These are phyloP conservation scores for Brachionus rotundiformis DNA, from an alignment of 1,140 invertebrate species.

Conservation along the genomic window DNA sequence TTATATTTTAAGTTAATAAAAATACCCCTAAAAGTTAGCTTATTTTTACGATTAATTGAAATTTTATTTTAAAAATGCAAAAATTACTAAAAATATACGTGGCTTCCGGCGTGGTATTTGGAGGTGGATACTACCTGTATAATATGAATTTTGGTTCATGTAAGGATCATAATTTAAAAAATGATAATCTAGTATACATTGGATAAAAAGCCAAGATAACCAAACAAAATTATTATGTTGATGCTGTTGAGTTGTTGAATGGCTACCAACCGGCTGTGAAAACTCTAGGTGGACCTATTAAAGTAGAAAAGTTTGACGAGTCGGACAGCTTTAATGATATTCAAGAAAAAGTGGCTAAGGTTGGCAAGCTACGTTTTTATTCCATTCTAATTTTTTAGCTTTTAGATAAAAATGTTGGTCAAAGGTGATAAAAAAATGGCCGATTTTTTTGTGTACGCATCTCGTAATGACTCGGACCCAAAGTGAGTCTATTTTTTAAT, in stretches of 20 bases:
- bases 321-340: conserved; percentile 18
- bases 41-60: neutral
- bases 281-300: neutral
- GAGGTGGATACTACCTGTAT: conserved; percentile 11
- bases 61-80: conserved; percentile 16
- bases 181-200: neutral
- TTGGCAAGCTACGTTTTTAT: neutral
- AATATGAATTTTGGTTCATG: neutral
- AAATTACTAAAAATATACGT: conserved; percentile 27
- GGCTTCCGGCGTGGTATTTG: neutral
- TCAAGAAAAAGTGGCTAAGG: neutral
- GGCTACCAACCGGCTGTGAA: conserved; percentile 14
- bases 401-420: conserved; percentile 8
- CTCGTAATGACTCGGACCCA: neutral
- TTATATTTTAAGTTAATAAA: too few species aligned
- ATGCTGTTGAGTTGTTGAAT: neutral
- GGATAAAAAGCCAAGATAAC: conserved; percentile 5
- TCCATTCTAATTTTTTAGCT: neutral
- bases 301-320: conserved; percentile 29
- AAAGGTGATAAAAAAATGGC: conserved; percentile 32
- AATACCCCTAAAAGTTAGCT: neutral
- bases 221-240: conserved; percentile 1
- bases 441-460: conserved; percentile 31
- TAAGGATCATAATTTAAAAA: neutral
- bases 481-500: neutral